Evolutionary conservation across 2,888 invertebrate genomes (phyloP).

Genomic region (Nomada fucata): DNA sequence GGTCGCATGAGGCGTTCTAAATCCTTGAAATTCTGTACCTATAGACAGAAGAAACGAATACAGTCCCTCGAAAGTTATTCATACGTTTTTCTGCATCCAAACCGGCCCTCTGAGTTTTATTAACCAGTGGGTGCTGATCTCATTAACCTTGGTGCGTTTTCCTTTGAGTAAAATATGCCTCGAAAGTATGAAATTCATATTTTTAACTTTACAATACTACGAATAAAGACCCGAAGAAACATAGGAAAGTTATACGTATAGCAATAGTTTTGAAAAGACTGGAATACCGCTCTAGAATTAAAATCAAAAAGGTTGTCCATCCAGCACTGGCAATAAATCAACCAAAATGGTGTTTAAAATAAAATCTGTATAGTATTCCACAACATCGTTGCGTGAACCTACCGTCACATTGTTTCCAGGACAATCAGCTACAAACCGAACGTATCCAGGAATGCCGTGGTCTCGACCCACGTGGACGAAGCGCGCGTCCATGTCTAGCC

Average conservation of each 20-base stretch:
- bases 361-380: neutral
- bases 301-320: no score
- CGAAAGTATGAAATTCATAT: no score
- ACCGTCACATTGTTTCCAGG: slow-evolving; percentile 71
- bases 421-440: slow-evolving; percentile 88
- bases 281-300: no score
- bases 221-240: no score
- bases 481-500: slow-evolving; percentile 81
- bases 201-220: neutral
- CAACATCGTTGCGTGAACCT: neutral
- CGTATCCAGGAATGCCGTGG: slow-evolving; percentile 92
- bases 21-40: slow-evolving; percentile 75
- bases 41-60: neutral
- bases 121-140: no score
- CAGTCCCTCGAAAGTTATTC: no score
- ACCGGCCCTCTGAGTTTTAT: no score
- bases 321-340: no score
- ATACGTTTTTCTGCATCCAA: no score
- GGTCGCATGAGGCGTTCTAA: slow-evolving; percentile 71
- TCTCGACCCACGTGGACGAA: slow-evolving; percentile 89
- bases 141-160: neutral
- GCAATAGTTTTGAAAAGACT: no score
- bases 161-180: no score
- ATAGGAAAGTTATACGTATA: no score
- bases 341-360: neutral